These are phyloP conservation scores for Lepus europaeus DNA, from an alignment of 2,113 vertebrate species.

Conservation along the genomic window DNA sequence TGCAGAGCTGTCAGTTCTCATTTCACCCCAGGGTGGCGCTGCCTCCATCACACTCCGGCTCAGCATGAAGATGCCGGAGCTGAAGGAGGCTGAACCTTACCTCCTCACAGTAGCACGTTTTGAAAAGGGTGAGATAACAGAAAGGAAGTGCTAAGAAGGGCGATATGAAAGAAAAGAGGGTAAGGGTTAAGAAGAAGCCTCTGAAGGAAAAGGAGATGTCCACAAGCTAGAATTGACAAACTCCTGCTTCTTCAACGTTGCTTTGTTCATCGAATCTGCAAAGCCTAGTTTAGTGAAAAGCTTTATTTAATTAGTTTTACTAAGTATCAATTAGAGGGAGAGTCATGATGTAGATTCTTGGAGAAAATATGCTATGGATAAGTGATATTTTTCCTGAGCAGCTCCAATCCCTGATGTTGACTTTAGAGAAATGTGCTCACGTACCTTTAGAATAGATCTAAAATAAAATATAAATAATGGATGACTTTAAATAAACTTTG, in stretches of 20 bases:
- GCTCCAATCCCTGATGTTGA: neutral
- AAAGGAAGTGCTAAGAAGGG: neutral
- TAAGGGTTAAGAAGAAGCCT: neutral
- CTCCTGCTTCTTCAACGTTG: neutral
- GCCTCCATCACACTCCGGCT: neutral
- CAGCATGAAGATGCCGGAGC: neutral
- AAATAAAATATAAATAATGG: slow-evolving; percentile 40
- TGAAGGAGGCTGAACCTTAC: neutral
- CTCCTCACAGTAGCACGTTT: neutral
- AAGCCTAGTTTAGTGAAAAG: neutral
- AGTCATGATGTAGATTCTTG: neutral
- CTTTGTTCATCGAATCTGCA: slow-evolving; percentile 15
- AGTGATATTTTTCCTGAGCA: neutral
- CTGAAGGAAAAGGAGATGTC: neutral
- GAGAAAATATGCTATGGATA: neutral
- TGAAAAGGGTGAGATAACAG: neutral
- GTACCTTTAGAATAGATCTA: slow-evolving; percentile 6
- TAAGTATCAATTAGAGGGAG: neutral
- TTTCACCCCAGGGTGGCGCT: slow-evolving; percentile 47
- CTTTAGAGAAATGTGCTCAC: slow-evolving; percentile 10
- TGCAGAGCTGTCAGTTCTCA: neutral
- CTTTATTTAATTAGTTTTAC: slow-evolving; percentile 39
- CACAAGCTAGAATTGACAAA: neutral
- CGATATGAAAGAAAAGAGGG: neutral
- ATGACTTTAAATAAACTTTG: neutral